A percentile compares a stretch with the other conserved stretches of the same genome.
Evolutionary conservation across 1,140 invertebrate species (phyloP).

Genomic region (Bombus ignitus): DNA sequence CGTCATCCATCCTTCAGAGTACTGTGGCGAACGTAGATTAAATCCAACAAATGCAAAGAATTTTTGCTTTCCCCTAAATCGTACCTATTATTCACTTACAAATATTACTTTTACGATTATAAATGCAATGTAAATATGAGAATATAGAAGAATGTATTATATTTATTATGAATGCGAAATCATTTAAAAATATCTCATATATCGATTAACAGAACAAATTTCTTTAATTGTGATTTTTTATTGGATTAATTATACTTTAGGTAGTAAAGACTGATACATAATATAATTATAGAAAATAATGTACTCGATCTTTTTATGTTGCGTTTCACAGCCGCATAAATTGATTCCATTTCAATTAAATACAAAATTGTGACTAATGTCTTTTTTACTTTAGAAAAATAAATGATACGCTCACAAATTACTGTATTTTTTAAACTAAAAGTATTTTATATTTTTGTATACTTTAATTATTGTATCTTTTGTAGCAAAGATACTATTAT

Average conservation of each 20-base stretch:
- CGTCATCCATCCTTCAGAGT: background rate
- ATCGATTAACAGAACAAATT: background rate
- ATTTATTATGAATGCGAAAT: conserved; percentile 3
- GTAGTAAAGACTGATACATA: conserved; percentile 29
- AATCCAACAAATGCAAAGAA: background rate
- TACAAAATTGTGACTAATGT: background rate
- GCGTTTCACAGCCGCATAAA: background rate
- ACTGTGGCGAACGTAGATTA: background rate
- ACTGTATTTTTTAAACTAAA: background rate
- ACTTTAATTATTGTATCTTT: background rate
- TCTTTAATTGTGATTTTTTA: background rate
- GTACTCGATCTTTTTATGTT: background rate
- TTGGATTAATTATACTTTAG: conserved; percentile 7
- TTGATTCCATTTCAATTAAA: conserved; percentile 13
- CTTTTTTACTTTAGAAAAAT: background rate
- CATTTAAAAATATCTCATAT: background rate
- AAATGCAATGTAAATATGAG: conserved; percentile 15
- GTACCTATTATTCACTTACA: no score
- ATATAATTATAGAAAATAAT: conserved; percentile 1
- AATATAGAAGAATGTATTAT: conserved; percentile 8
- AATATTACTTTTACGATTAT: background rate
- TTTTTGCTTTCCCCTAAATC: background rate
- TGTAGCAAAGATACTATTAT: background rate
- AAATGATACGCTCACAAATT: background rate
- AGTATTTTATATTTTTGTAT: background rate